Base-by-base conservation (phyloP, 2,113 vertebrate genomes). In the Oreochromis aureus region DNA sequence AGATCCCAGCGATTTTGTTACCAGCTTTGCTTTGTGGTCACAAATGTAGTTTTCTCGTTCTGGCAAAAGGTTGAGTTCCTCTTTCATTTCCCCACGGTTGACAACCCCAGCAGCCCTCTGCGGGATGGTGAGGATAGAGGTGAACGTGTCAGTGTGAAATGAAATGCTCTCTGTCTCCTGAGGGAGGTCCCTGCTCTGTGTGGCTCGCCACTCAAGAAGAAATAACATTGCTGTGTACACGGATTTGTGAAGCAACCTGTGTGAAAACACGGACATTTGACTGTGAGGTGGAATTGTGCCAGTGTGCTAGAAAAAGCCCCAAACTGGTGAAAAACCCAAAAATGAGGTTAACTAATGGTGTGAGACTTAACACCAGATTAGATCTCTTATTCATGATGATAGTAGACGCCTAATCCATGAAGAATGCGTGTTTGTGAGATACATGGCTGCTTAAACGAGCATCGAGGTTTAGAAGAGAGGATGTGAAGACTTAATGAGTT, bases 141-240 rank as follows among this genome's bases (percentile, higher is more conserved):
- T 93, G 95, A 95, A 95, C 22, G 51, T 95, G 93, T 95, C 93
- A 95, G 91, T 91, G 93, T 93, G 93, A 95, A 94, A 95, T 95
- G 92, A 95, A 95, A 95, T 93, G 93, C 93, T 94, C 92, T 91
- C 90, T 87, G 86, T 94, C 87, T 95, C 94, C 93, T 87, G 83
- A 86, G 95, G 90, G 93, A 93, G 91, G 86, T 85, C 83, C 80
- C 84, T 66, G 85, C 85, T 89, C 90, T 86, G 83, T 91, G 94
- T 90, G 91, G 89, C 89, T 91, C 81, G 39, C 91, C 90, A 93
- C 89, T 94, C 88, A 87, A 89, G 87, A 89, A 92, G 92, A 94
- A 95, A 92, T 89, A 94, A 95, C 90, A 92, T 41, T 66, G 84
- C 32, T 34, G 86, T 36, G 80, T 89, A 85, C 87, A 88, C 4